phyloP scores from a whole-genome alignment of 2,797 vertebrate species.

The Tokudaia muenninki region DNA sequence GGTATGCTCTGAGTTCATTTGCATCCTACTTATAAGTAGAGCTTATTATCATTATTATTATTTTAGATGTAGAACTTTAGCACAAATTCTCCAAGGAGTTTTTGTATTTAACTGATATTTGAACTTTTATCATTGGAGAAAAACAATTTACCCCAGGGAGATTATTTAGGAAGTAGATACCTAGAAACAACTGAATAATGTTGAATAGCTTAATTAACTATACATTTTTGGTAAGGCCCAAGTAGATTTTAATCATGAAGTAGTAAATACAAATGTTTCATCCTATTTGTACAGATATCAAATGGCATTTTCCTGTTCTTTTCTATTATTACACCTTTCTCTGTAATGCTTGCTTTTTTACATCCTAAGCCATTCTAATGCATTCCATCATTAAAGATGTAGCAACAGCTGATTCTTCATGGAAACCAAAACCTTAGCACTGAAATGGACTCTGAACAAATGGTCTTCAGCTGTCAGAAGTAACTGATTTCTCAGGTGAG shows the following conservation, averaged over 20 bases:
- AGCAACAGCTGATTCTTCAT: constrained; percentile 2
- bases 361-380: constrained; percentile 3
- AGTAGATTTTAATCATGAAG: background rate
- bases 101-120: constrained; percentile 26
- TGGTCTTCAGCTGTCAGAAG: background rate
- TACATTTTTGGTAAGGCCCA: constrained; percentile 30
- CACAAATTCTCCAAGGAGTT: constrained; percentile 25
- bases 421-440: background rate
- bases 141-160: background rate
- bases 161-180: constrained; percentile 52
- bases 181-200: background rate
- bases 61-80: background rate
- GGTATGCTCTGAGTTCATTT: background rate
- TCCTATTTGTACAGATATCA: background rate
- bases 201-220: constrained; percentile 38
- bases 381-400: constrained; percentile 39
- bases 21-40: background rate
- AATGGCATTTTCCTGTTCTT: background rate
- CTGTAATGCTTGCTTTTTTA: background rate
- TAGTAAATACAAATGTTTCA: constrained; percentile 34
- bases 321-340: background rate
- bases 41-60: constrained; percentile 15
- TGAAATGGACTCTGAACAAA: constrained; percentile 40
- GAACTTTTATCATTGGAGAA: background rate
- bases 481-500: background rate